phyloP scores from a whole-genome alignment of 1,140 invertebrate species.

The Arctopsyche grandis region DNA sequence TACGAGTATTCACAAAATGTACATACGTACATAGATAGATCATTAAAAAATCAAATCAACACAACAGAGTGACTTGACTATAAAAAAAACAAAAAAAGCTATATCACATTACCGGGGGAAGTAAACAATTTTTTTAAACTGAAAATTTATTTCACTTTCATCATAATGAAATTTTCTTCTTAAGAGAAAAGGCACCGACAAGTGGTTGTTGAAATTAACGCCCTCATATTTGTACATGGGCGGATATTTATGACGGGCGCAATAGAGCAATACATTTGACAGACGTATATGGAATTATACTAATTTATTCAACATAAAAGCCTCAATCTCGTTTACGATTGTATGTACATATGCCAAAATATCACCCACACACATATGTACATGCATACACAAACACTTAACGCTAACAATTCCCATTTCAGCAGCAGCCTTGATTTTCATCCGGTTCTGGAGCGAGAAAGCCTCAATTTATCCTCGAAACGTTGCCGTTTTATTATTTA shows the following conservation, averaged over 20 bases:
- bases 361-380: too few species aligned
- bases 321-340: background rate
- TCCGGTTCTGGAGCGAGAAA: background rate
- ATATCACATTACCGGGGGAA: too few species aligned
- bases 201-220: background rate
- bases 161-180: too few species aligned
- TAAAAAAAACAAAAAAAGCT: too few species aligned
- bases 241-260: background rate
- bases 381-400: background rate
- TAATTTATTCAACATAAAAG: slow-evolving; percentile 19
- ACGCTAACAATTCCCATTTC: background rate
- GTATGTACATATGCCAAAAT: background rate
- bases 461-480: background rate
- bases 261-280: slow-evolving; percentile 1
- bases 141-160: too few species aligned
- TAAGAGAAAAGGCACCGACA: too few species aligned
- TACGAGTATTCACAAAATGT: too few species aligned
- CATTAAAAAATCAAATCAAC: too few species aligned
- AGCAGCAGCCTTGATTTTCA: background rate
- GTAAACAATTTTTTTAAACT: too few species aligned
- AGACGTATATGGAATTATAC: slow-evolving; percentile 17
- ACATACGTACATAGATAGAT: too few species aligned
- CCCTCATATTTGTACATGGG: background rate
- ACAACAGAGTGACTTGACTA: too few species aligned
- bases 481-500: background rate